Evolutionary conservation across 2,797 vertebrate species (phyloP), one percentile per base, ranked within the genome.

Genomic region (Helarctos malayanus): DNA sequence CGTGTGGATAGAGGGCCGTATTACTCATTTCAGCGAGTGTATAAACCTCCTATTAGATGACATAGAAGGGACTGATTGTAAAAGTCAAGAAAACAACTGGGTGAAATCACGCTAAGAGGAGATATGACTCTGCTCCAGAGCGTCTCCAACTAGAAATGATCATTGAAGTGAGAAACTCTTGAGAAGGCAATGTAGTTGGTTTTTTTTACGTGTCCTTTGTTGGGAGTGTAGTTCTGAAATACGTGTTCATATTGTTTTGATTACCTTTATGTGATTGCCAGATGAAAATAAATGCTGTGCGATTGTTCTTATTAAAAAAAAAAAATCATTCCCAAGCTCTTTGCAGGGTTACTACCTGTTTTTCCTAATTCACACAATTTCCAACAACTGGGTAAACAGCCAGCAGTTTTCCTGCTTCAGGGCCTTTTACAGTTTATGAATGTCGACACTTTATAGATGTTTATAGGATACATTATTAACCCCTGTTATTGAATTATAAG

Each of bases 351-450:
- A 61, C 59, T 92, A 47, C 21, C 65, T 92, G 10, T 80, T 38
- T 94, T 59, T 91, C 35, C 57, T 89, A 71, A 91, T 38, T 92
- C 56, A 19, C 8, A 56, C 13, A 57, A 80, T 25, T 94, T 97
- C 71, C 71, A 82, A 87, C n/a, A 65, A 73, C 35, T 68, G 19
- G 19, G 49, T 92, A 23, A 93, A 59, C 2, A 95, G 15, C 47
- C 75, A 69, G 79, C 45, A 32, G 27, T 57, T 29, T 84, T 56
- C 78, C 57, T 89, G 19, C 19, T 84, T 76, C 27, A 9, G 61
- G 12, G 78, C 13, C 29, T 35, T 82, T 59, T 87, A 38, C 9
- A 10, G 76, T 93, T 80, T 91, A 65, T 78, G 38, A 79, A 76
- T 38, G 41, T 73, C 35, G 9, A 78, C 47, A 76, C 45, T 86